Percentiles rank a stretch among this genome's conserved stretches.
Evolutionary conservation across 2,113 vertebrate species (phyloP).

Genomic region (Suncus etruscus): DNA sequence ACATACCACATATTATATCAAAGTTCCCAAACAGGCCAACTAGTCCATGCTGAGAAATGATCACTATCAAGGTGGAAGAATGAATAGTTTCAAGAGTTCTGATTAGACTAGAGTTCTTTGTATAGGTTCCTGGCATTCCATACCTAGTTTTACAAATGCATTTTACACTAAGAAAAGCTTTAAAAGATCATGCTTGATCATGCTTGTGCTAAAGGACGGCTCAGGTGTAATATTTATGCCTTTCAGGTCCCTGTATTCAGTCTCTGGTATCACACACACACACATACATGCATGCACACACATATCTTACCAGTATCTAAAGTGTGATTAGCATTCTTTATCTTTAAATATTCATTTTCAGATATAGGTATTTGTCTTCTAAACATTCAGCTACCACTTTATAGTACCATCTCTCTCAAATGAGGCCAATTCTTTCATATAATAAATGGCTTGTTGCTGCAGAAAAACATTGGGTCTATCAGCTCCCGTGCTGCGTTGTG

Average conservation of each 20-base stretch:
- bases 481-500: neutral
- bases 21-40: constrained; percentile 12
- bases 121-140: neutral
- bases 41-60: neutral
- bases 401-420: neutral
- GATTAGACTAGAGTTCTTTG: neutral
- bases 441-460: neutral
- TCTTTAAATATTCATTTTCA: constrained; percentile 16
- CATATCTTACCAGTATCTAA: neutral
- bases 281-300: too few relatives aligned
- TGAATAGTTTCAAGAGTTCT: neutral
- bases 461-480: neutral
- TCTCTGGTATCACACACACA: too few relatives aligned
- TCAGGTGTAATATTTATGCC: too few relatives aligned
- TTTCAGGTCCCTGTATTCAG: too few relatives aligned
- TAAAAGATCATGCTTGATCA: too few relatives aligned
- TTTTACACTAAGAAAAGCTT: neutral
- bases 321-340: neutral
- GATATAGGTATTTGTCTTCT: neutral
- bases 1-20: neutral
- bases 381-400: neutral
- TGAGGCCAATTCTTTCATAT: neutral
- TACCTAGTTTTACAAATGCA: neutral
- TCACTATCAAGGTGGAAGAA: neutral
- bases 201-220: too few relatives aligned